Evolutionary conservation across 1,140 invertebrate genomes (phyloP), one percentile per base, ranked within the genome.

Genomic region (Bombus waltoni): DNA sequence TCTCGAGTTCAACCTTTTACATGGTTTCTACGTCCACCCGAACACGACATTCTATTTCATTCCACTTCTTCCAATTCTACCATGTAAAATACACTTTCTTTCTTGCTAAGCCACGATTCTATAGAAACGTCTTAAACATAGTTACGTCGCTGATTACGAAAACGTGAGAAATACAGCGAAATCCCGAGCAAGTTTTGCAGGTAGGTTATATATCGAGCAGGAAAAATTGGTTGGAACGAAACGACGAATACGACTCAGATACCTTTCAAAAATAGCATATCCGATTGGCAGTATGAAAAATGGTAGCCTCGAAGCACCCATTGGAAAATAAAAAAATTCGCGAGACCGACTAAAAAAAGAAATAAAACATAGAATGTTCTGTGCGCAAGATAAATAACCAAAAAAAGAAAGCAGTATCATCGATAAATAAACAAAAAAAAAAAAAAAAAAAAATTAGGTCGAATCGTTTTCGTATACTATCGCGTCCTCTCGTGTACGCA

Each of bases 401-500:
- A 80, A 25, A 25, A 44, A 68, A 9, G 18, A n/a, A 44, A 47
- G 6, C 28, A 44, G 22, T 18, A 22, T 73, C 42, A 28, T 57
- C 47, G 22, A 53, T 57, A 57, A 76, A 59, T 6, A 13, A 10
- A 35, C 40, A 40, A 38, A 68, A 38, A 38, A 44, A 42, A 44
- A 38, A 38, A 44, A 42, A 44, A 18, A 22, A 42, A 65, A 65
- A n/a, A 32, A 38, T 22, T 40, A 32, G 70, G 62, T 10, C 40
- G 1, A 47, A 13, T 44, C 18, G 9, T 32, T 35, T 38, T 4
- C 1, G 44, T 25, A 22, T 57, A 11, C 57, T 78, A 13, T 35
- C n/a, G 3, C 32, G 42, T 62, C 28, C 42, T 57, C 40, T 85
- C 83, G 83, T 40, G 78, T 32, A 76, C 15, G 25, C 62, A 10